Percentiles rank a stretch among this genome's conserved stretches.
phyloP scores from a whole-genome alignment of 1,140 invertebrate genomes.

The Aphelenchoides avenae region DNA sequence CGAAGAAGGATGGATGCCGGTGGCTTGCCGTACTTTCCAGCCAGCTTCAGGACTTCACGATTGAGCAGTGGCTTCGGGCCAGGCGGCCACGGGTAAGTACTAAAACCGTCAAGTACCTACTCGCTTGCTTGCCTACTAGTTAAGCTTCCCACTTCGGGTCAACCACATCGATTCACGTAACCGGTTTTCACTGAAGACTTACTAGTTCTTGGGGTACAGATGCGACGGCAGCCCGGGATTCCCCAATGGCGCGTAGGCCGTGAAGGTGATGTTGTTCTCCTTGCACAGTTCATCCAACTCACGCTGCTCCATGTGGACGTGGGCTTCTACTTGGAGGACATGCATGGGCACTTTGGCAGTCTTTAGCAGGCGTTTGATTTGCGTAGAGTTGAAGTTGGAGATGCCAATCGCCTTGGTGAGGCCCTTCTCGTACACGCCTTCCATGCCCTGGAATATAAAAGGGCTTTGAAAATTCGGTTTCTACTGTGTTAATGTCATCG shows the following conservation, averaged over 20 bases:
- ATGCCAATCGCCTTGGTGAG: constrained; percentile 62
- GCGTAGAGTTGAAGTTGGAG: constrained; percentile 60
- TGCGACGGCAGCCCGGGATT: constrained; percentile 55
- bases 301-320: constrained; percentile 40
- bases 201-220: no score
- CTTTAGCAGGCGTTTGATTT: constrained; percentile 53
- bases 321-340: constrained; percentile 46
- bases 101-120: no score
- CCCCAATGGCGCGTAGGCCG: constrained; percentile 60
- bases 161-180: no score
- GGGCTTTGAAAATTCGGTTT: no score
- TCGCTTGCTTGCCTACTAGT: no score
- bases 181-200: no score
- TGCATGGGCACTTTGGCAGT: constrained; percentile 47
- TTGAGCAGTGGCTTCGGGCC: constrained; percentile 63
- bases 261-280: constrained; percentile 54
- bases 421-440: constrained; percentile 73
- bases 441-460: no score
- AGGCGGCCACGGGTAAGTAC: no score
- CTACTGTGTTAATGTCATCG: no score
- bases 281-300: constrained; percentile 49
- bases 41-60: constrained; percentile 64
- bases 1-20: constrained; percentile 66
- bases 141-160: no score
- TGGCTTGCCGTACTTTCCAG: constrained; percentile 65